A percentile compares a stretch with the other conserved stretches of the same genome.
phyloP scores from a whole-genome alignment of 2,797 vertebrate species.

The Myioborus melanocephalus region DNA sequence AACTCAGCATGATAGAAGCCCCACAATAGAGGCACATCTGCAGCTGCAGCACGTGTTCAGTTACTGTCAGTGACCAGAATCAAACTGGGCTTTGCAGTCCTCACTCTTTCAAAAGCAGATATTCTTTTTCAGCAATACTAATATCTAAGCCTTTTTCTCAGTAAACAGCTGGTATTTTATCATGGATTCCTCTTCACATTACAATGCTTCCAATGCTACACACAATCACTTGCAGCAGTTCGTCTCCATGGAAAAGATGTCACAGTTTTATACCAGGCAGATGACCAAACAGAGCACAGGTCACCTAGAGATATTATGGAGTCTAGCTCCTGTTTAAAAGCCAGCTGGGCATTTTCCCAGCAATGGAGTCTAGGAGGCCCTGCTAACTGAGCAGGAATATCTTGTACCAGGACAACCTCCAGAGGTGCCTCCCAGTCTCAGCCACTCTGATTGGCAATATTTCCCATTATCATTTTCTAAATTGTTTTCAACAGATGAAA shows the following conservation, averaged over 20 bases:
- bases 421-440: neutral
- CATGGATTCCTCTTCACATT: neutral
- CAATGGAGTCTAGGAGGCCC: neutral
- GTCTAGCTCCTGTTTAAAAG: neutral
- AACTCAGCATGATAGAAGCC: fast-evolving
- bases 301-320: neutral
- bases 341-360: too few species aligned
- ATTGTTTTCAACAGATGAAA: neutral
- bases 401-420: neutral
- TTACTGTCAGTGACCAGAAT: neutral
- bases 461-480: neutral
- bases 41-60: neutral
- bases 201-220: neutral
- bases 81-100: neutral
- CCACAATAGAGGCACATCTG: neutral
- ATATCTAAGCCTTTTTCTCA: neutral
- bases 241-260: neutral
- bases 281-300: neutral
- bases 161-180: neutral
- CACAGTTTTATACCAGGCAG: neutral
- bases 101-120: neutral
- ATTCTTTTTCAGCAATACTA: neutral
- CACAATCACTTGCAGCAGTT: neutral
- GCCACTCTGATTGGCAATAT: neutral
- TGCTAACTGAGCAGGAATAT: neutral